Percentiles rank a stretch among this genome's conserved stretches.
Evolutionary conservation across 2,888 invertebrate species (phyloP).

Genomic region (Lordiphosa andalusiaca): DNA sequence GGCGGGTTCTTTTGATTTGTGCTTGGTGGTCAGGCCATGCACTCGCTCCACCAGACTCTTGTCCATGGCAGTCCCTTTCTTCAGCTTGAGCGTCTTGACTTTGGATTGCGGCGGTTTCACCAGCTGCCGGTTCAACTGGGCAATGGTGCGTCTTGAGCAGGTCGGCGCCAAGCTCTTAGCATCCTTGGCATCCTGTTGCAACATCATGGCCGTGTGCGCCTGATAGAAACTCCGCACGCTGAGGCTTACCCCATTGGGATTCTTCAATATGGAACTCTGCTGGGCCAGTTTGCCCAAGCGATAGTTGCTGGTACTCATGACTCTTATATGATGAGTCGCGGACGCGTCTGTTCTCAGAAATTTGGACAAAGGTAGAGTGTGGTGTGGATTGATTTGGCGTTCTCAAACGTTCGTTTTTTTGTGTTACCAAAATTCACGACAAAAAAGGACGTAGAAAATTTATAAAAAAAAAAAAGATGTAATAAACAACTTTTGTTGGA

Average conservation of each 20-base stretch:
- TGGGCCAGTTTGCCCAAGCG: slow-evolving; percentile 21
- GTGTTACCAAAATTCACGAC: not conserved
- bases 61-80: slow-evolving; percentile 46
- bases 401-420: too few species aligned
- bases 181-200: not conserved
- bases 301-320: slow-evolving; percentile 17
- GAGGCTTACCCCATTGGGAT: not conserved
- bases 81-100: not conserved
- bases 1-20: too few species aligned
- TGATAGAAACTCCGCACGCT: slow-evolving; percentile 11
- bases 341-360: too few species aligned
- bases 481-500: slow-evolving; percentile 4
- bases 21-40: slow-evolving; percentile 37
- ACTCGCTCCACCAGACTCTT: slow-evolving; percentile 49
- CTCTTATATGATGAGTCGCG: too few species aligned
- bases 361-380: too few species aligned
- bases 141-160: not conserved
- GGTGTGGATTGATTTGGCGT: too few species aligned
- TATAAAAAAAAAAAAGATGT: not conserved
- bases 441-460: slow-evolving; percentile 1
- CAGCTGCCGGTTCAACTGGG: not conserved
- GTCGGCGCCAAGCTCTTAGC: too few species aligned
- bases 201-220: not conserved
- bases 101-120: too few species aligned
- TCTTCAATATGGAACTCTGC: slow-evolving; percentile 8